Base-by-base conservation (phyloP, 2,888 invertebrate species). In the Tiliacea aurago region DNA sequence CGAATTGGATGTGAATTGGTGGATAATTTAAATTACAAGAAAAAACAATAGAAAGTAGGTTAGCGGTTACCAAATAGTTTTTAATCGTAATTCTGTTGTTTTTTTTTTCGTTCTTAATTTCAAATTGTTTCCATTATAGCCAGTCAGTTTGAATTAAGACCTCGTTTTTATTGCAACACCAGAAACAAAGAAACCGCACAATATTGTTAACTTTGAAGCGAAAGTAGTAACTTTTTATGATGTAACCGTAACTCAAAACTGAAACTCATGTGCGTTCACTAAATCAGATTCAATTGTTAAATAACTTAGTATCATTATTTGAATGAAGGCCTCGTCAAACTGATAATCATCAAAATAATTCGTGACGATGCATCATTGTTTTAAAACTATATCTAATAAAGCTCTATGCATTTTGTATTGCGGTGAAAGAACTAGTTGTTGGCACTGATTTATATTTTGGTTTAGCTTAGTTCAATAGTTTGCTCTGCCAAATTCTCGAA, bases 291-390 rank as follows among this genome's bases (percentile, higher is more conserved):
- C 76, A 86, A 76, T 75, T 73, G 82, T 87, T 88, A 86, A 88
- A 90, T 91, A 91, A 90, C 86, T 73, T n/a, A n/a, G n/a, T n/a
- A 86, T 80, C 83, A 87, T 90, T 87, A 89, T 89, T 88, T 89
- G 88, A 90, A 89, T 90, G 89, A 73, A 65, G 86, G 76, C 80
- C 86, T 83, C 81, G 76, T 86, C 70, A 55, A 83, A 87, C 72
- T 84, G 84, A 87, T 88, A 87, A 81, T 80, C 77, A 88, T 89
- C 86, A 73, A 69, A 75, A 74, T 78, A 85, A 81, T 79, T 83
- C 75, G 69, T 73, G 67, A 71, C 73, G 73, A 86, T 85, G 80
- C 75, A 78, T 86, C 85, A 87, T 84, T 84, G 64, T 70, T 83
- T 75, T 80, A 71, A 77, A 72, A 73, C 70, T 79, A 71, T 49